These are phyloP conservation scores for Eurytemora carolleeae DNA, from an alignment of 1,140 invertebrate genomes.

Conservation along the genomic window DNA sequence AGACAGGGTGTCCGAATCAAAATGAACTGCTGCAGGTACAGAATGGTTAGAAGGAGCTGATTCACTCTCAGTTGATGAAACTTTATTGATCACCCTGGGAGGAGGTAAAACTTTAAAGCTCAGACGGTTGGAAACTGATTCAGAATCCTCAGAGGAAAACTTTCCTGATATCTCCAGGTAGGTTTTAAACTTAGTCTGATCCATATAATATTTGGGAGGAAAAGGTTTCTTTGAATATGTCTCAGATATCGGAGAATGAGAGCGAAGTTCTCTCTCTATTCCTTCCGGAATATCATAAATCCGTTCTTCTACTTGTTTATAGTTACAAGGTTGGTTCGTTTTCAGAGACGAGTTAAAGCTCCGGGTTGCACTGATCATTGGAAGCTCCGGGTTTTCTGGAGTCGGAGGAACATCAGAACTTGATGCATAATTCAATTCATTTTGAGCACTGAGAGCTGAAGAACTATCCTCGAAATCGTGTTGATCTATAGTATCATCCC, in stretches of 20 bases:
- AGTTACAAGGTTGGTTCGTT: background rate
- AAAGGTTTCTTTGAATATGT: no score
- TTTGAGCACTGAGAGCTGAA: constrained; percentile 3
- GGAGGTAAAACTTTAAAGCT: background rate
- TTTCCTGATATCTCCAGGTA: background rate
- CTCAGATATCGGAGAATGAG: background rate
- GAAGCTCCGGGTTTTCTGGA: constrained; percentile 1
- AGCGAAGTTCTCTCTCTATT: background rate
- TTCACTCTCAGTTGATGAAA: constrained; percentile 15
- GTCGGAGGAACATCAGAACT: constrained; percentile 12
- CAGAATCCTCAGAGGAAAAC: background rate
- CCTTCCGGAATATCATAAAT: constrained; percentile 15
- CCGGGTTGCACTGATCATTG: background rate
- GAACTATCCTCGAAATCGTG: constrained; percentile 10
- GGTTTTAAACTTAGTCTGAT: background rate
- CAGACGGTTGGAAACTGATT: background rate
- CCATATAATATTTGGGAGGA: background rate
- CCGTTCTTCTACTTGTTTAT: background rate
- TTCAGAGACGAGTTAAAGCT: no score
- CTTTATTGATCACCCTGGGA: background rate
- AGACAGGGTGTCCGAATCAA: background rate
- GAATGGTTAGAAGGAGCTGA: constrained; percentile 5
- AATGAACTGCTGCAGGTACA: background rate
- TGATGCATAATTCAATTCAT: constrained; percentile 8
- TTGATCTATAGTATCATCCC: constrained; percentile 47